Conservation (phyloP, 2,888 invertebrate species). For the Hydraecia micacea region DNA sequence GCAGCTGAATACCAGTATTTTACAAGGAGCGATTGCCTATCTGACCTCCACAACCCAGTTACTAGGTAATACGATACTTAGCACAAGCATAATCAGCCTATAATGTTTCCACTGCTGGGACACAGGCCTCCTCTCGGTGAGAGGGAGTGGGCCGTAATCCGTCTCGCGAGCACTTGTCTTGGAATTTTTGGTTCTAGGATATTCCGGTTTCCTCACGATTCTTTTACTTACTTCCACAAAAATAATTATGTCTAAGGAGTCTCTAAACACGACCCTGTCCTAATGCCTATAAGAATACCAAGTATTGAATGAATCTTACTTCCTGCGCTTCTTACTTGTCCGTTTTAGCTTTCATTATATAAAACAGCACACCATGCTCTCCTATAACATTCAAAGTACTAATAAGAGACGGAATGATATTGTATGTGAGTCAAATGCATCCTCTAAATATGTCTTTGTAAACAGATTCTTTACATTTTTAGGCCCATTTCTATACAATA, state of each 20-base stretch:
- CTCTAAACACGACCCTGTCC: conserved; percentile 33
- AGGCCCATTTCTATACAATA: no score
- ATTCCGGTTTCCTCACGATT: neutral
- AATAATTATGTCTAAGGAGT: neutral
- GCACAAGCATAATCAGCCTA: neutral
- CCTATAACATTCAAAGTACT: no score
- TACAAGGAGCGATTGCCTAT: no score
- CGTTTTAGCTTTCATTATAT: neutral
- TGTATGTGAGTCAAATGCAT: no score
- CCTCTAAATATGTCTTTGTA: no score
- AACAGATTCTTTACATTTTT: no score
- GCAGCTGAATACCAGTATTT: no score
- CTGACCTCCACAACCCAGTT: no score
- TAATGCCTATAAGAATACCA: conserved; percentile 28
- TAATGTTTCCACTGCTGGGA: neutral
- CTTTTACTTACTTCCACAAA: neutral
- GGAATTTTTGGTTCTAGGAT: neutral
- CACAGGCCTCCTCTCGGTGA: neutral
- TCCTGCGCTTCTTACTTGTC: conserved; percentile 5
- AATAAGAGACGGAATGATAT: no score
- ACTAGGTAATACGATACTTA: no score
- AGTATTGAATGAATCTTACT: conserved; percentile 30
- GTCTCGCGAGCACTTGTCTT: neutral
- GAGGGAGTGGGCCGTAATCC: neutral
- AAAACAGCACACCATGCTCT: no score